Evolutionary conservation across 2,888 invertebrate species (phyloP).

Genomic region (Lingula anatina): DNA sequence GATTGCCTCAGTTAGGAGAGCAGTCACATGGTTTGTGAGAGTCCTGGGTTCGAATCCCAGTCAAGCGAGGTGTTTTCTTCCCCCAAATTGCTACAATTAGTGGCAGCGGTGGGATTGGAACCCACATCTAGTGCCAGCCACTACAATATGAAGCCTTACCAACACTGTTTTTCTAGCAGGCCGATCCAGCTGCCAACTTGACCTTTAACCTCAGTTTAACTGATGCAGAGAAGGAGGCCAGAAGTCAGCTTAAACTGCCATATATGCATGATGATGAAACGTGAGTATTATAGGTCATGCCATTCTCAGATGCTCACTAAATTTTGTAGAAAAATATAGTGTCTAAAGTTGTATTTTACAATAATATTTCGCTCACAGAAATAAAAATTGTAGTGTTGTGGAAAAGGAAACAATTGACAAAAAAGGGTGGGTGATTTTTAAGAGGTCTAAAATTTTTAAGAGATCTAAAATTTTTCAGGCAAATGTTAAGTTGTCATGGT

Average conservation of each 20-base stretch:
- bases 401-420: too few species aligned
- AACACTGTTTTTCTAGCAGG: slow-evolving; percentile 10
- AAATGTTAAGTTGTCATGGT: too few species aligned
- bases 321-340: not conserved
- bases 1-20: too few species aligned
- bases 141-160: not conserved
- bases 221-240: slow-evolving; percentile 38
- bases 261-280: slow-evolving; percentile 26
- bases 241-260: slow-evolving; percentile 36
- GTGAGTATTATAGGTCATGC: slow-evolving; percentile 12
- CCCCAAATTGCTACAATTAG: not conserved
- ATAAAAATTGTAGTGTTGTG: too few species aligned
- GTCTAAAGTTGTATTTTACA: too few species aligned
- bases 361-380: too few species aligned
- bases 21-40: too few species aligned
- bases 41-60: too few species aligned
- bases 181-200: slow-evolving; percentile 41
- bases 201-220: slow-evolving; percentile 45
- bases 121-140: not conserved
- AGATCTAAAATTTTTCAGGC: too few species aligned
- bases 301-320: not conserved
- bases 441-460: too few species aligned
- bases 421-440: too few species aligned
- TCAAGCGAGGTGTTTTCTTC: not conserved
- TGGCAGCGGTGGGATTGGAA: not conserved